phyloP scores from a whole-genome alignment of 1,140 invertebrate genomes.

The Tetragnatha versicolor region DNA sequence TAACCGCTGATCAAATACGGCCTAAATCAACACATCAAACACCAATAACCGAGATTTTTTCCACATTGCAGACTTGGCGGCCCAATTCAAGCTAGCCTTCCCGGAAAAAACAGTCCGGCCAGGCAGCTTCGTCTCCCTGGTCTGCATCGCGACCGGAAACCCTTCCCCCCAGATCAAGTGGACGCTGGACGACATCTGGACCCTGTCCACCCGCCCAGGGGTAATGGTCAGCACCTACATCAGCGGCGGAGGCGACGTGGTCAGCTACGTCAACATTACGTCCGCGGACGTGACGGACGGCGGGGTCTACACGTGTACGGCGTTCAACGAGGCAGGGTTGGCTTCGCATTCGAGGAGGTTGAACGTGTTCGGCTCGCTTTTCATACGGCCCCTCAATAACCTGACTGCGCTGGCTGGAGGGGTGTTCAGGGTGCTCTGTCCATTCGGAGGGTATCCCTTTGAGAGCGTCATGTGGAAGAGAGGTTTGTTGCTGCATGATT shows the following conservation, averaged over 20 bases:
- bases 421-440: conserved; percentile 47
- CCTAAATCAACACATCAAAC: too few species aligned
- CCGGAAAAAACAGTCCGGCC: conserved; percentile 79
- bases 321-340: conserved; percentile 64
- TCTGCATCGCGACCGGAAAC: conserved; percentile 85
- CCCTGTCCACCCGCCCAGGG: conserved; percentile 50
- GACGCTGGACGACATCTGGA: conserved; percentile 69
- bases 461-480: conserved; percentile 52
- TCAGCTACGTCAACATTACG: conserved; percentile 86
- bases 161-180: conserved; percentile 93
- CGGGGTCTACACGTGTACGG: conserved; percentile 64
- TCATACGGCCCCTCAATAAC: conserved; percentile 65
- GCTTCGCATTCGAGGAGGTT: conserved; percentile 62
- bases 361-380: conserved; percentile 60
- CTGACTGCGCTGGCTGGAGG: conserved; percentile 52
- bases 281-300: conserved; percentile 77
- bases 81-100: conserved; percentile 29
- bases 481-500: too few species aligned
- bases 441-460: conserved; percentile 56
- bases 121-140: conserved; percentile 82
- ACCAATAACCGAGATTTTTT: too few species aligned
- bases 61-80: conserved; percentile 13
- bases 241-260: conserved; percentile 67
- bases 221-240: conserved; percentile 53
- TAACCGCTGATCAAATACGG: too few species aligned